Evolutionary conservation across 2,888 invertebrate species (phyloP), one percentile per base, ranked within the genome.

Genomic region (Tillus elongatus): DNA sequence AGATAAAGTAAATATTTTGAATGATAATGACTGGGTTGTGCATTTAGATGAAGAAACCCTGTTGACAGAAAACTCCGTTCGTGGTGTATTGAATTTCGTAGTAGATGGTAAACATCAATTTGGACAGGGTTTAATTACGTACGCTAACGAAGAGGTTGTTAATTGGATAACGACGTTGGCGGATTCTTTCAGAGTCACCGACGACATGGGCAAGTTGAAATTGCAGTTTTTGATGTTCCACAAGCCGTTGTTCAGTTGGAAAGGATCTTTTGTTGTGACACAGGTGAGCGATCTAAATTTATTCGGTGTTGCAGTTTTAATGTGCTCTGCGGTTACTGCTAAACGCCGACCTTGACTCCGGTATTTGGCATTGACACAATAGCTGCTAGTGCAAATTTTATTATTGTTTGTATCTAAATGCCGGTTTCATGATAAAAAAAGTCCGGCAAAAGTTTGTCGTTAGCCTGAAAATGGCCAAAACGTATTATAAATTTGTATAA

Each of bases 131-230:
- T 69, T 93, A 34, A 92, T 93, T 43, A 93, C 92, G 2, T 96
- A 96, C 69, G 93, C 95, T 3, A 95, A 92, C 68, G 93, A 93
- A 65, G 83, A 89, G 61, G 84, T 96, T 46, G 89, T 95, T 35
- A 96, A 96, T 63, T 95, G 95, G 93, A 72, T 95, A 43, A 96
- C 95, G 12, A 96, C 96, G 1, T 68, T 96, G 47, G 93, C 93
- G 9, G 96, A 96, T 61, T 91, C 90, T 58, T 95, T 88, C 64
- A 77, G 96, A 46, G 95, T 96, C 1, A 87, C 93, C 13, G 95
- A 96, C 68, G 96, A 96, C 58, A 92, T 96, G 93, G 96, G 96
- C 39, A 96, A 96, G 67, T 69, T 96, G 37, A 75, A 92, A 53
- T 73, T 91, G 46, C 95, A 95, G 63, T 92, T 96, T 60, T 82